Conservation (phyloP, 2,113 vertebrate species). For the Elaphurus davidianus region DNA sequence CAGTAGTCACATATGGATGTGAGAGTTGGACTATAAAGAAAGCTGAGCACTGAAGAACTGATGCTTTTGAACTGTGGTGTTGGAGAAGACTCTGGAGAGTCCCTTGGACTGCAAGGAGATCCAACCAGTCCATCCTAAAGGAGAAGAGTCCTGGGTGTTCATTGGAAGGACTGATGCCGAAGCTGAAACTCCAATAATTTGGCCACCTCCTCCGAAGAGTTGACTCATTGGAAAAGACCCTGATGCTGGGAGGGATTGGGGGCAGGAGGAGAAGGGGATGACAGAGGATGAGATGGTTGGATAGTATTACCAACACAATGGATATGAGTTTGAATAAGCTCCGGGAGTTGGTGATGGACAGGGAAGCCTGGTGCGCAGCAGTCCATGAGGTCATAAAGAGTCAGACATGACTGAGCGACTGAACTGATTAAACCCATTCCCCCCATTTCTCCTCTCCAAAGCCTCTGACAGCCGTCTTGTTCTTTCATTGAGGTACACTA, state of each 20-base stretch:
- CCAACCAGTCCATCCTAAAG: background rate
- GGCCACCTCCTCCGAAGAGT: fast-evolving
- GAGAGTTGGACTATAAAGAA: background rate
- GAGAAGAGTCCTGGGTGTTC: background rate
- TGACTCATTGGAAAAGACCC: background rate
- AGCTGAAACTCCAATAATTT: background rate
- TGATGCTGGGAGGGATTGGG: background rate
- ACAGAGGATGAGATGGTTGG: background rate
- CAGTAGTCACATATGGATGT: background rate
- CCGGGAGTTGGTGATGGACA: background rate
- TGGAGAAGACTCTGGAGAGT: background rate
- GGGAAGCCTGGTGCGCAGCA: background rate
- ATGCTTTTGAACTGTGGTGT: background rate
- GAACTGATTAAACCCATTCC: background rate
- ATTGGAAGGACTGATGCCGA: background rate
- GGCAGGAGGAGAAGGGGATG: background rate
- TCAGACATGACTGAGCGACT: background rate
- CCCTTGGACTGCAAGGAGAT: background rate
- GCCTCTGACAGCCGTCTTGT: background rate
- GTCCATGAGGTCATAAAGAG: background rate
- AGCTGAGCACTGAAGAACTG: fast-evolving
- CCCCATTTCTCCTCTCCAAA: background rate
- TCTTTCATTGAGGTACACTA: background rate
- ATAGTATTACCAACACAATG: background rate
- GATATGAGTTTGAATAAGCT: background rate